Evolutionary conservation across 1,140 invertebrate species (phyloP).

Genomic region (Papilio polyxenes): DNA sequence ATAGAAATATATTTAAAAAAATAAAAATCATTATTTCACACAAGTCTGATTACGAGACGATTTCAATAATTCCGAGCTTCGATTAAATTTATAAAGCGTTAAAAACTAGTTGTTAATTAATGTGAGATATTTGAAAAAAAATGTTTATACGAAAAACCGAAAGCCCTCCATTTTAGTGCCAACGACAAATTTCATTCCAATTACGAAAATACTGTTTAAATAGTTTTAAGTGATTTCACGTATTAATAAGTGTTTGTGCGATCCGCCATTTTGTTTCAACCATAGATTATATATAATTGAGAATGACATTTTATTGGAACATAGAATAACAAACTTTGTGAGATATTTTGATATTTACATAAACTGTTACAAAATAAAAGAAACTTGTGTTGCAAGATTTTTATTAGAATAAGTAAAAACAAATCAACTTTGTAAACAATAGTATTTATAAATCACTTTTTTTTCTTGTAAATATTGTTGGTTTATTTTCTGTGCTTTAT

Average conservation of each 20-base stretch:
- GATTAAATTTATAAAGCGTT: conserved; percentile 49
- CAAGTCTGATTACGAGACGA: conserved; percentile 36
- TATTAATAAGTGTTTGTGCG: conserved; percentile 32
- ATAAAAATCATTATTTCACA: conserved; percentile 19
- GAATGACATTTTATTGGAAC: neutral
- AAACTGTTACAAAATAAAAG: neutral
- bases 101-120: conserved; percentile 40
- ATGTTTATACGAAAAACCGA: conserved; percentile 57
- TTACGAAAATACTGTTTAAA: conserved; percentile 45
- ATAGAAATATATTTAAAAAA: neutral
- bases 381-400: conserved; percentile 44
- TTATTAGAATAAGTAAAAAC: conserved; percentile 46
- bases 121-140: conserved; percentile 44
- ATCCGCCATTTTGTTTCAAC: neutral
- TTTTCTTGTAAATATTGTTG: conserved; percentile 60
- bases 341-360: neutral
- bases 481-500: conserved; percentile 51
- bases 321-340: neutral
- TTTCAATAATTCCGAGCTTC: conserved; percentile 60
- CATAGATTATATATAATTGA: neutral
- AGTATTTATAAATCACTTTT: conserved; percentile 48
- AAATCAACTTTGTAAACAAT: conserved; percentile 47
- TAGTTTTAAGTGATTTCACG: conserved; percentile 43
- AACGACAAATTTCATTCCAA: conserved; percentile 61
- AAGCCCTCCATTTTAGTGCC: conserved; percentile 73